phyloP scores from a whole-genome alignment of 2,113 vertebrate genomes.

The Morone chrysops region DNA sequence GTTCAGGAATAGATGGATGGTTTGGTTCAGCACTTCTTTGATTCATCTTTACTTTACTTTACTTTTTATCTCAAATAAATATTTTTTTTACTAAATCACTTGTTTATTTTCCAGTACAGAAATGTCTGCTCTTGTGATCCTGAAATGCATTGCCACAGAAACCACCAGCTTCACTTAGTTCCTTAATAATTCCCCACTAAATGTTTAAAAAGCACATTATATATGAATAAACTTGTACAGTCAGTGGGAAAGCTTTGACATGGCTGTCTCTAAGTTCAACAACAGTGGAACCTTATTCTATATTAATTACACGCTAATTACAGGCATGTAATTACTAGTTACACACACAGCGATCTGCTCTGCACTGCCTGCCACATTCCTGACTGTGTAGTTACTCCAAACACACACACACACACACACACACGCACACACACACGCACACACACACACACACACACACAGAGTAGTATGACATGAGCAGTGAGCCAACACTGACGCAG shows the following conservation, averaged over 20 bases:
- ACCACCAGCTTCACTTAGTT: background rate
- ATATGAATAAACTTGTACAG: background rate
- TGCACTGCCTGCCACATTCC: conserved; percentile 64
- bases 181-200: background rate
- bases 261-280: conserved; percentile 20
- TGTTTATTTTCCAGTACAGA: background rate
- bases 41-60: background rate
- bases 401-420: conserved; percentile 67
- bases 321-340: conserved; percentile 48
- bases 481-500: conserved; percentile 64
- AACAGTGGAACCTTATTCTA: conserved; percentile 29
- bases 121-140: background rate
- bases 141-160: background rate
- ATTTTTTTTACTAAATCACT: background rate
- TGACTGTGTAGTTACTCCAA: conserved; percentile 47
- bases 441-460: conserved; percentile 33
- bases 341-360: conserved; percentile 27
- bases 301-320: conserved; percentile 61
- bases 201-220: background rate
- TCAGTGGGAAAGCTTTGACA: conserved; percentile 15
- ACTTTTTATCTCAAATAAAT: background rate
- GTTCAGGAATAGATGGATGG: background rate
- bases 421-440: conserved; percentile 29
- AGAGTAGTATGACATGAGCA: conserved; percentile 49
- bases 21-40: background rate